Conservation (phyloP, 1,140 invertebrate species). For the Macrosteles quadrilineatus region DNA sequence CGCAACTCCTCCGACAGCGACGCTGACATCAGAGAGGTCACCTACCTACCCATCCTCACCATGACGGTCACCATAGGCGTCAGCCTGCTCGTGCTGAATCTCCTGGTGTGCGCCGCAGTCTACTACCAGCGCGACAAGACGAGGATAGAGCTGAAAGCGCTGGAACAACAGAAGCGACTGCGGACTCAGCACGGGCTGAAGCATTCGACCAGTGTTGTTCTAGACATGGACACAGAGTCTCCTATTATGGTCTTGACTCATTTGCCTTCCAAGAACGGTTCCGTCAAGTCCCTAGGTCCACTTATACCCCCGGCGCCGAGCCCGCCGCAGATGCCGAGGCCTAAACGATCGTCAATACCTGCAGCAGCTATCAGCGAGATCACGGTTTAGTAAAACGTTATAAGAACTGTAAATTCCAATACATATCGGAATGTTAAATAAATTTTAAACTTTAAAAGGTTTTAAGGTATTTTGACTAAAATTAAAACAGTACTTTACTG, state of each 20-base stretch:
- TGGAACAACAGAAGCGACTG: slow-evolving; percentile 24
- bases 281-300: background rate
- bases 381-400: background rate
- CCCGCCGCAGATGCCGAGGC: background rate
- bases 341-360: background rate
- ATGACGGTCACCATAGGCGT: slow-evolving; percentile 86
- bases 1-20: background rate
- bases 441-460: background rate
- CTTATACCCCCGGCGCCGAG: background rate
- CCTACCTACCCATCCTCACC: slow-evolving; percentile 76
- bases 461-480: background rate
- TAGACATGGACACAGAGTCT: slow-evolving; percentile 21
- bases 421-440: background rate
- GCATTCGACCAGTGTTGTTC: slow-evolving; percentile 21
- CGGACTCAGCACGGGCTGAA: slow-evolving; percentile 1
- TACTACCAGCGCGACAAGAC: slow-evolving; percentile 87
- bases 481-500: background rate
- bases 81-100: slow-evolving; percentile 79
- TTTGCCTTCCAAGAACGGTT: slow-evolving; percentile 28
- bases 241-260: slow-evolving; percentile 56
- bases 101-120: slow-evolving; percentile 82
- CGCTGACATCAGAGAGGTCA: slow-evolving; percentile 48
- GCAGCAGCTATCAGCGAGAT: slow-evolving; percentile 24
- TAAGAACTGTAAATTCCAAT: background rate
- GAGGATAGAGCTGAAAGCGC: slow-evolving; percentile 24